Base-by-base conservation (phyloP, 35 echinoderm and acorn worm genomes). In the Holothuria glaberrima region DNA sequence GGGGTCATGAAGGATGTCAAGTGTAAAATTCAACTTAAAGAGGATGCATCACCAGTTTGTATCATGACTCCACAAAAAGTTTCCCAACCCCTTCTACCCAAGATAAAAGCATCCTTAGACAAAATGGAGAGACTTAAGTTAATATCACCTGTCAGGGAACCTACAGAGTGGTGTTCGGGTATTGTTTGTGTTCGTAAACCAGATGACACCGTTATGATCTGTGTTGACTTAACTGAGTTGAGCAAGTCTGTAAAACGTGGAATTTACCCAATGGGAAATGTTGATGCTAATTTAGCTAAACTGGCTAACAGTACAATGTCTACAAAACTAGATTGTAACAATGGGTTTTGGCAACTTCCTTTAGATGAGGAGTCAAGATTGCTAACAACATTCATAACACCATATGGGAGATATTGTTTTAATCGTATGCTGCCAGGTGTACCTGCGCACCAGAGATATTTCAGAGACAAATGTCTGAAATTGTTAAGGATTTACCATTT, bases 271-370 rank as follows among this genome's bases (percentile, higher is more conserved):
- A 88, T 82, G 85, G 9, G 29, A 4, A 78, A 83, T 12, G 85
- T 93, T 19, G 66, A 94, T 45, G 75, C 75, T 73, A 75, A n/a
- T 50, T 63, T 94, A 0, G 88, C 88, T 2, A 64, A 88, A 27
- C 52, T 88, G 19, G 86, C 68, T 28, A 58, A 81, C 6, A 86
- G 83, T 34, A 82, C 30, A 48, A 84, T 90, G 17, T 89, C 89
- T 48, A 75, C 70, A 50, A 88, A 91, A 24, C 83, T 94, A 7
- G 90, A 94, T 32, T 88, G 80, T 24, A 94, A 88, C 18, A 88
- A 82, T 59, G 83, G 93, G 7, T 94, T 91, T 72, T 94, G 82
- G 72, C 93, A 94, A 74, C 48, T 94, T 59, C 89, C 89, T 7
- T 63, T 91, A 33, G 72, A 80, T 69, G 61, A 62, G 17, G 71